Base-by-base conservation (phyloP, 2,797 vertebrate species). In the Phylloscopus collybita region DNA sequence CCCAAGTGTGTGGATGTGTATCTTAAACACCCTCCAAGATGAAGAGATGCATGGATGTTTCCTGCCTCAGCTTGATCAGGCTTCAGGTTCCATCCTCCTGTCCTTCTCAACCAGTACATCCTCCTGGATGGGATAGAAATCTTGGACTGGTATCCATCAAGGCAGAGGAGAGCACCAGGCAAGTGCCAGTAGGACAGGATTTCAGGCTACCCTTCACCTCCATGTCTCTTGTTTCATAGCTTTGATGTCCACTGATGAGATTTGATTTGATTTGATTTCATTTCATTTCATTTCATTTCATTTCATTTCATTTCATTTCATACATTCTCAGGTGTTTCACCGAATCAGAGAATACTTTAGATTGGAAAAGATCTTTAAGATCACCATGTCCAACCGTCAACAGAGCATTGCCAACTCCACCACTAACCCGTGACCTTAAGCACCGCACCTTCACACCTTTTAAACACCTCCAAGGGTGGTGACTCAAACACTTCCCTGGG, bases 371-470 rank as follows among this genome's bases (percentile, higher is more conserved):
- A 47, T 16, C 12, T 18, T 50, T 50, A 60, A 50, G 44, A 32
- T 59, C 70, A 80, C 18, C 0, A 0, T 54, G 16, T 47, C 29
- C 6, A 45, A 6, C 11, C 0, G 0, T 44, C 21, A 70, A 38
- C 3, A 3, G 18, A 21, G 7, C 3, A 36, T 11, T 70, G 6
- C 14, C 29, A 72, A 38, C 15, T 59, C 59, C 15, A 32, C 45
- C 32, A 16, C 26, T 45, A 75, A n/a, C 44, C 22, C 8, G 6
- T 13, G 11, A 59, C 6, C 26, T 40, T 38, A 30, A 54, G 54
- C n/a, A 57, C 11, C 10, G 17, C 1, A 0, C 19, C 17, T 71
- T 57, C 11, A 22, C 1, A 1, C 29, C 20, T 80, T 88, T 45
- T 60, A 38, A 50, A 42, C 27, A 13, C 4, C 13, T 75, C 27